phyloP scores from a whole-genome alignment of 53 echinoderm and acorn worm genomes.

The Holothuria scabra region DNA sequence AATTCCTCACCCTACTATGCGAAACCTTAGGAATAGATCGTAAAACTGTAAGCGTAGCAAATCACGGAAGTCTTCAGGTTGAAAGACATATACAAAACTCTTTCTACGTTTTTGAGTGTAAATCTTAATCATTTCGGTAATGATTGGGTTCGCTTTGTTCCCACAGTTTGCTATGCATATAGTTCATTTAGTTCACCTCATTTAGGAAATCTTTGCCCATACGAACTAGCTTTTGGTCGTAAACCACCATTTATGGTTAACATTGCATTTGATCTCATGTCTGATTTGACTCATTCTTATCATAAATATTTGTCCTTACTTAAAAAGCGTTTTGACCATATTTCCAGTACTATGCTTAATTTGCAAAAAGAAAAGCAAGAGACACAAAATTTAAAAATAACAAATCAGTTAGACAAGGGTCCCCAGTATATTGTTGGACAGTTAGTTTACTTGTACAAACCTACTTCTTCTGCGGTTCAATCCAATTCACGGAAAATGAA shows the following conservation, averaged over 20 bases:
- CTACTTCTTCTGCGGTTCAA: too few species aligned
- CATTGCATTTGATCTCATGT: too few species aligned
- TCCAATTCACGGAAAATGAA: too few species aligned
- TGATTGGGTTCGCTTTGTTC: slow-evolving; percentile 36
- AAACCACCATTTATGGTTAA: too few species aligned
- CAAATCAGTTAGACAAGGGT: too few species aligned
- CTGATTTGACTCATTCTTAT: background rate
- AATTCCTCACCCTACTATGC: too few species aligned
- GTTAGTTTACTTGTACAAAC: too few species aligned
- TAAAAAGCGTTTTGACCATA: slow-evolving; percentile 27
- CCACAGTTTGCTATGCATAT: slow-evolving; percentile 23
- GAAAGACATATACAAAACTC: slow-evolving; percentile 45
- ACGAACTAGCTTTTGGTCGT: too few species aligned
- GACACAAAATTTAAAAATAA: too few species aligned
- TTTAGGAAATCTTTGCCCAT: background rate
- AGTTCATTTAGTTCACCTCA: slow-evolving; percentile 31
- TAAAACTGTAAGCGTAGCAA: too few species aligned
- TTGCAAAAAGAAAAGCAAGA: slow-evolving; percentile 20
- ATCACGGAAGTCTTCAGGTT: slow-evolving; percentile 20
- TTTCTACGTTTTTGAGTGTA: background rate
- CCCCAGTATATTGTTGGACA: too few species aligned
- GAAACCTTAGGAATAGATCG: too few species aligned
- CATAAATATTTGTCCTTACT: slow-evolving; percentile 21
- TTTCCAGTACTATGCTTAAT: slow-evolving; percentile 41
- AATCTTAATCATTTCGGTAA: slow-evolving; percentile 41